A percentile compares a stretch with the other conserved stretches of the same genome.
These are phyloP conservation scores for Apotomis capreana DNA, from an alignment of 2,888 invertebrate genomes.

Conservation along the genomic window DNA sequence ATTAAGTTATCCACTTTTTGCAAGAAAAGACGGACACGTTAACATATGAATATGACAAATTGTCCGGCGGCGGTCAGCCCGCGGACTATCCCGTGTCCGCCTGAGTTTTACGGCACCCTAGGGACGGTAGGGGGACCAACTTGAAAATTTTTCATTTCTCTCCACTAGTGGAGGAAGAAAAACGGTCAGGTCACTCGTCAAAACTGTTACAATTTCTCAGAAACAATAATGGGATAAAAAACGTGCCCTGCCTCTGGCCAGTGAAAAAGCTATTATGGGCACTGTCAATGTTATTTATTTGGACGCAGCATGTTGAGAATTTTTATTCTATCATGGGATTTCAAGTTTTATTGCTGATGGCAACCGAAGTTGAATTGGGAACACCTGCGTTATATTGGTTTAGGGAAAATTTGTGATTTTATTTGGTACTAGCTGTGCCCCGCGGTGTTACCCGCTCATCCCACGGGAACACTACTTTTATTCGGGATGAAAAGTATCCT, in stretches of 20 bases:
- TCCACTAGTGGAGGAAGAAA: constrained; percentile 74
- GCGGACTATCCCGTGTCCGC: constrained; percentile 68
- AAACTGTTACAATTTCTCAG: constrained; percentile 83
- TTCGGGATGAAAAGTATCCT: too few species aligned
- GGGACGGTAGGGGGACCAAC: constrained; percentile 76
- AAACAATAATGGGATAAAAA: constrained; percentile 81
- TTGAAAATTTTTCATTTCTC: constrained; percentile 83
- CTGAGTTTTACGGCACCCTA: constrained; percentile 81
- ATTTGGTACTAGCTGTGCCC: too few species aligned
- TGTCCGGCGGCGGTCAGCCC: constrained; percentile 76
- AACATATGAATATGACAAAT: constrained; percentile 85
- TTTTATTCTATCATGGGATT: constrained; percentile 80
- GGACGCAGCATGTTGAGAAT: constrained; percentile 75
- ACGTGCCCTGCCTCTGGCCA: constrained; percentile 67
- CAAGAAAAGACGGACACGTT: constrained; percentile 82
- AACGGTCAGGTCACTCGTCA: constrained; percentile 82
- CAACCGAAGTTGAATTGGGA: constrained; percentile 57
- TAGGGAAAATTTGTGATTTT: constrained; percentile 32
- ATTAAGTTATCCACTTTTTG: constrained; percentile 83
- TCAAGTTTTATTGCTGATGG: constrained; percentile 74
- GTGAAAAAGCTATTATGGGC: constrained; percentile 74
- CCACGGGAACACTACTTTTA: too few species aligned
- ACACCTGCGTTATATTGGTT: constrained; percentile 45
- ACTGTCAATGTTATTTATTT: constrained; percentile 83
- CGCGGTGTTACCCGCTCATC: too few species aligned